Percentiles rank a stretch among this genome's conserved stretches.
These are phyloP conservation scores for Polydesmus complanatus DNA, from an alignment of 2,888 invertebrate species.

Conservation along the genomic window DNA sequence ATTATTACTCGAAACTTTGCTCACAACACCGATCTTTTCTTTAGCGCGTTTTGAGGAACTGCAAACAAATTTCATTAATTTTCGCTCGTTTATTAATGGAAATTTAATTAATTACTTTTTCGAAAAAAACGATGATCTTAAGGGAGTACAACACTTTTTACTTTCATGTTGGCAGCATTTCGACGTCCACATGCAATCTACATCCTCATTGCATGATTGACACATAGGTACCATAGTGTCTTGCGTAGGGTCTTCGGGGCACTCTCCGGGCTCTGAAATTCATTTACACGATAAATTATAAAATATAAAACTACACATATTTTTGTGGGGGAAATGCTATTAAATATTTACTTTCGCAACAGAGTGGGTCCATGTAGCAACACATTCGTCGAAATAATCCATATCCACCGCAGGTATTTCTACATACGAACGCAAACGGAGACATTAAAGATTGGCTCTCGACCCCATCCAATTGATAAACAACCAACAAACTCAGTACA, in stretches of 20 bases:
- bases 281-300: neutral
- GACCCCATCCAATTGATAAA: neutral
- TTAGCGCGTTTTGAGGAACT: neutral
- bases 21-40: neutral
- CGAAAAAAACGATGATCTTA: neutral
- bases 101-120: slow-evolving; percentile 2
- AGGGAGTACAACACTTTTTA: slow-evolving; percentile 8
- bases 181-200: slow-evolving; percentile 6
- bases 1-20: neutral
- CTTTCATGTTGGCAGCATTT: slow-evolving; percentile 11
- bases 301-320: neutral
- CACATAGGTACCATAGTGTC: slow-evolving; percentile 5
- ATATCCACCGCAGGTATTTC: slow-evolving; percentile 7
- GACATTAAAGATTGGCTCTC: slow-evolving; percentile 6
- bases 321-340: neutral
- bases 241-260: slow-evolving; percentile 8
- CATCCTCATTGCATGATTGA: slow-evolving; percentile 6
- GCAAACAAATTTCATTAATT: neutral
- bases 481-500: slow-evolving; percentile 25
- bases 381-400: slow-evolving; percentile 10
- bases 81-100: neutral
- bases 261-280: slow-evolving; percentile 5
- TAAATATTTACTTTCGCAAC: slow-evolving; percentile 8
- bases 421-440: slow-evolving; percentile 2
- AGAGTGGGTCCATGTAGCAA: slow-evolving; percentile 8